Conservation (phyloP, 2,888 invertebrate species). For the Cloeon dipterum region DNA sequence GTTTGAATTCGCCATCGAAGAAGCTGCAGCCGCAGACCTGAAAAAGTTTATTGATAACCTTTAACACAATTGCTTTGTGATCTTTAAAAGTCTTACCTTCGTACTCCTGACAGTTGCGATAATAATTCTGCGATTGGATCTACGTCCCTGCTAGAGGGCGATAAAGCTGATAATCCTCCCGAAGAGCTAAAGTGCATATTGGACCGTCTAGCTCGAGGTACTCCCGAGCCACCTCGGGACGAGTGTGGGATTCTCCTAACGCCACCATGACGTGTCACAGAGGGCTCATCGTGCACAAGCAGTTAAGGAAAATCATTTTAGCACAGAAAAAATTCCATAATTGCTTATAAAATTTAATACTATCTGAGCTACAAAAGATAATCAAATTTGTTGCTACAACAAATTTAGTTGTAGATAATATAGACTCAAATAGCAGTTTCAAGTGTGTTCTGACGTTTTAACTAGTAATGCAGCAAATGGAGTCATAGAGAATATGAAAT, state of each 20-base stretch:
- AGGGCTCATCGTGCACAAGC: slow-evolving; percentile 55
- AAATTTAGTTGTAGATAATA: no score
- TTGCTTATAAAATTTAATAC: not conserved
- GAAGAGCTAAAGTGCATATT: slow-evolving; percentile 91
- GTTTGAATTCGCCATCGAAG: slow-evolving; percentile 7
- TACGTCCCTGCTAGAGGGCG: slow-evolving; percentile 78
- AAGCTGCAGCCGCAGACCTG: slow-evolving; percentile 10
- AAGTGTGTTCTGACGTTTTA: no score
- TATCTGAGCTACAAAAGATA: not conserved
- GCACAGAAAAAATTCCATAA: slow-evolving; percentile 1
- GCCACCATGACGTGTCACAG: slow-evolving; percentile 31
- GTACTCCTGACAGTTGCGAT: slow-evolving; percentile 83
- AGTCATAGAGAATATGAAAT: no score
- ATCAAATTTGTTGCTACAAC: not conserved
- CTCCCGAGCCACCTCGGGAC: slow-evolving; percentile 39
- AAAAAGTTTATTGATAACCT: no score
- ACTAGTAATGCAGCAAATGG: no score
- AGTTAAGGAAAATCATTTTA: slow-evolving; percentile 30
- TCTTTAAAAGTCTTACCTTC: no score
- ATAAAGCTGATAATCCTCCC: slow-evolving; percentile 60
- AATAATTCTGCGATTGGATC: slow-evolving; percentile 92
- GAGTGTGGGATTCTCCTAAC: slow-evolving; percentile 62
- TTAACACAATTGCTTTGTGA: no score
- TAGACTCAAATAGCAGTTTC: no score
- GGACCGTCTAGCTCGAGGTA: slow-evolving; percentile 57